Percentiles rank a stretch among this genome's conserved stretches.
phyloP scores from a whole-genome alignment of 2,797 vertebrate genomes.

The Danio kyathit region DNA sequence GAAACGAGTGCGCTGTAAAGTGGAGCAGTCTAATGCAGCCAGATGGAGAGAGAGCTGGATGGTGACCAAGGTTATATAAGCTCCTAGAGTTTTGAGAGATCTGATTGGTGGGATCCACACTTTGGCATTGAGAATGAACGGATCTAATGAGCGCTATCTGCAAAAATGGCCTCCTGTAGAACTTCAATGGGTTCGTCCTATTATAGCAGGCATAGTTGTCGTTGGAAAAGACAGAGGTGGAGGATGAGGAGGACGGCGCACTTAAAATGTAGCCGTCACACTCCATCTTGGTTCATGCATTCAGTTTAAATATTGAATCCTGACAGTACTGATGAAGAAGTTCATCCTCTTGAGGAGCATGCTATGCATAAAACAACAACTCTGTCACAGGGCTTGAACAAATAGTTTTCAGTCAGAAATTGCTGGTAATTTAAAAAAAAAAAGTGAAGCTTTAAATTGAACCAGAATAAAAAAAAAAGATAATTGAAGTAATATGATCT shows the following conservation, averaged over 20 bases:
- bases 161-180: conserved; percentile 53
- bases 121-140: conserved; percentile 47
- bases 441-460: background rate
- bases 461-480: too few relatives aligned
- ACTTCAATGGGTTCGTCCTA: conserved; percentile 53
- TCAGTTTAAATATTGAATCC: conserved; percentile 22
- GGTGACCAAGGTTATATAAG: conserved; percentile 61
- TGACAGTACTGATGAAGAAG: background rate
- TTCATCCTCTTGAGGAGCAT: background rate
- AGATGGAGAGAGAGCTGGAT: conserved; percentile 62
- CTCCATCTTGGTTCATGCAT: conserved; percentile 23
- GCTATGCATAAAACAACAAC: background rate
- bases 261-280: background rate
- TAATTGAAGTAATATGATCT: too few relatives aligned
- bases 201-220: conserved; percentile 48
- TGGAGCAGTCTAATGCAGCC: conserved; percentile 55
- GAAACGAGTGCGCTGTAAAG: conserved; percentile 44
- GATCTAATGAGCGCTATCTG: conserved; percentile 56
- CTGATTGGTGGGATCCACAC: conserved; percentile 55
- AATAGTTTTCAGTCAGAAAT: background rate
- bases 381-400: background rate
- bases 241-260: conserved; percentile 24
- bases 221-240: conserved; percentile 32
- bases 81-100: conserved; percentile 54
- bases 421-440: background rate